These are phyloP conservation scores for Microtus ochrogaster DNA, from an alignment of 2,113 vertebrate species.

Conservation along the genomic window DNA sequence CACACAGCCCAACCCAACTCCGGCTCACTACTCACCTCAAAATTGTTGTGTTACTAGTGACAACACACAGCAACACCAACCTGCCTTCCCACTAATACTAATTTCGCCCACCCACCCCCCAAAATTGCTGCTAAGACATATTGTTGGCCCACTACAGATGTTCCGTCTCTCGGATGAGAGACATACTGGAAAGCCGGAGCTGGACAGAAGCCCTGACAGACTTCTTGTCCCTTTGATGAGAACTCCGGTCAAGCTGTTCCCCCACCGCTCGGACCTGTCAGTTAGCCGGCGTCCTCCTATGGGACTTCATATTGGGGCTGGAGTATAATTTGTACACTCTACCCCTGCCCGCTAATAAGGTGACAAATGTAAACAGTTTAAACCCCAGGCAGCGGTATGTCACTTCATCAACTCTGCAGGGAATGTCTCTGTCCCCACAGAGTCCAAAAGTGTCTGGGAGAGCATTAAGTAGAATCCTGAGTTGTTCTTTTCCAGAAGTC, in stretches of 20 bases:
- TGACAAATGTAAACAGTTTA: conserved; percentile 85
- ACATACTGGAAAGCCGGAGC: conserved; percentile 43
- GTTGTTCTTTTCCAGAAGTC: conserved; percentile 81
- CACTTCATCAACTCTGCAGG: conserved; percentile 82
- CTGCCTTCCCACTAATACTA: conserved; percentile 64
- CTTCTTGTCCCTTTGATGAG: conserved; percentile 68
- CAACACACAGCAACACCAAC: conserved; percentile 76
- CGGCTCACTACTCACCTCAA: conserved; percentile 69
- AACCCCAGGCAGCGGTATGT: conserved; percentile 84
- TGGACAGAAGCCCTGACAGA: conserved; percentile 41
- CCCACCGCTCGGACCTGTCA: conserved; percentile 72
- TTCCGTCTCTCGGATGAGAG: conserved; percentile 49
- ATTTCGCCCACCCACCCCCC: not conserved
- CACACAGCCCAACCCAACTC: conserved; percentile 10
- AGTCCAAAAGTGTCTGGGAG: conserved; percentile 74
- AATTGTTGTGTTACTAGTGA: conserved; percentile 65
- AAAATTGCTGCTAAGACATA: conserved; percentile 75
- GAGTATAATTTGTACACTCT: conserved; percentile 79
- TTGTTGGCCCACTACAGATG: conserved; percentile 64
- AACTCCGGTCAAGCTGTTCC: conserved; percentile 77
- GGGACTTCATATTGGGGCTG: conserved; percentile 62
- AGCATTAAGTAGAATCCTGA: conserved; percentile 77
- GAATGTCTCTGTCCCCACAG: conserved; percentile 84
- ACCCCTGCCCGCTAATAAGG: conserved; percentile 79
- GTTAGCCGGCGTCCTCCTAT: conserved; percentile 76